Evolutionary conservation across 1,140 invertebrate species (phyloP), one percentile per base, ranked within the genome.

Genomic region (Phymastichus coffea): DNA sequence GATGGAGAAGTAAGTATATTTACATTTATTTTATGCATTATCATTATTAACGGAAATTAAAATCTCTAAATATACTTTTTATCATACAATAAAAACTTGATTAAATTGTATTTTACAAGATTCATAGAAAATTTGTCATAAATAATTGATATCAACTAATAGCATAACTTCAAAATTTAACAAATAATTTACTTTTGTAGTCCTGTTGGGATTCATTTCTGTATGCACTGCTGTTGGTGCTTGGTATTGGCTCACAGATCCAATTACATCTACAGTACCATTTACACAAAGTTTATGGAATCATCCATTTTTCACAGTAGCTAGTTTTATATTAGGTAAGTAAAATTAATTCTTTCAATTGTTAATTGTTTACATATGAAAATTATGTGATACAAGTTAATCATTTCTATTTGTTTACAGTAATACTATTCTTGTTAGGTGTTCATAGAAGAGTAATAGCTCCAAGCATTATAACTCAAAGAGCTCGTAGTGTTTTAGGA

Each of bases 221-320:
- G 80, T 94, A 4, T 94, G 92, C 66, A 95, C 94, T 59, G 91
- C 93, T 20, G 87, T 94, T 48, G 93, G 94, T 20, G 95, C 95
- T 12, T 95, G 91, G 86, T 91, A 94, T 68, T 98, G 95, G 95
- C 80, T 98, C 4, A 90, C 88, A 68, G 95, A 98, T 81, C 93
- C 94, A 1, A 85, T 90, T 52, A 96, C 93, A 19, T 86, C 90
- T 38, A 85, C 91, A 61, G 89, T 97, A 14, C 88, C 93, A 17
- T 88, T 98, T 56, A 86, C 88, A 10, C 92, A 97, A 74, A 98
- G 95, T 8, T 81, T 98, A 20, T 87, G 86, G 71, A 97, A 97
- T 77, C 96, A 99, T 84, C 89, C 91, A n/a, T 94, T 97, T 71
- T 99, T 99, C 79, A 90, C 94, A n/a, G 77, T 95, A 66, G 93